Evolutionary conservation across 2,797 vertebrate genomes (phyloP).

Genomic region (Ptychobarbus kaznakovi): DNA sequence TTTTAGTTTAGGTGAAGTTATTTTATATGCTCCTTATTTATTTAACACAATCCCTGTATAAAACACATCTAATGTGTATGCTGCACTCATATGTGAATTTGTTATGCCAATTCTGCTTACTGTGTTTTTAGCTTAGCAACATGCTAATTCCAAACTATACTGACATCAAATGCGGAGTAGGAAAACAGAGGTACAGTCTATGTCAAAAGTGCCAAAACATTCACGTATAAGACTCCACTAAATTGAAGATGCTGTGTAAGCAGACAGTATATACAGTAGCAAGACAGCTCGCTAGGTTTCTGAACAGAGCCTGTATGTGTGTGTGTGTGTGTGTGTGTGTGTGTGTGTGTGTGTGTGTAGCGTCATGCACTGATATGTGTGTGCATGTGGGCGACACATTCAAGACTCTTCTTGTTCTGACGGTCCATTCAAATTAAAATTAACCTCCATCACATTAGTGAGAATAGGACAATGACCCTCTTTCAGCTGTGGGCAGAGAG

Average conservation of each 20-base stretch:
- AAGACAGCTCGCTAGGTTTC: not conserved
- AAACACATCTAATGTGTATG: not conserved
- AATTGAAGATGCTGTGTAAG: not conserved
- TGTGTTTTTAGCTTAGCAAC: slow-evolving; percentile 17
- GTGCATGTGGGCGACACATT: slow-evolving; percentile 24
- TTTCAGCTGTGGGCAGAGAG: slow-evolving; percentile 73
- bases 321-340: not conserved
- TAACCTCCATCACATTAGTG: slow-evolving; percentile 75
- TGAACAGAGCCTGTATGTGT: not conserved
- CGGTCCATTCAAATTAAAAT: slow-evolving; percentile 79
- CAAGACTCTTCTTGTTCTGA: slow-evolving; percentile 67
- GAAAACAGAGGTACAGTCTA: not conserved
- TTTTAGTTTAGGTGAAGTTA: not conserved
- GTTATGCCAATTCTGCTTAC: not conserved
- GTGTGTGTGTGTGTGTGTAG: not conserved
- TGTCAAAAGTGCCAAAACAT: not conserved
- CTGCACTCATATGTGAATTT: not conserved
- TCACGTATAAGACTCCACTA: not conserved
- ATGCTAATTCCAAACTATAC: not conserved
- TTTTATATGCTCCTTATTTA: not conserved
- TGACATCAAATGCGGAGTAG: not conserved
- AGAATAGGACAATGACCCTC: slow-evolving; percentile 73
- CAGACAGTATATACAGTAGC: not conserved
- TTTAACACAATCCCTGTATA: not conserved
- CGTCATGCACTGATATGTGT: not conserved